Percentiles rank a stretch among this genome's conserved stretches.
Evolutionary conservation across 2,113 vertebrate species (phyloP).

Genomic region (Limnothrissa miodon): DNA sequence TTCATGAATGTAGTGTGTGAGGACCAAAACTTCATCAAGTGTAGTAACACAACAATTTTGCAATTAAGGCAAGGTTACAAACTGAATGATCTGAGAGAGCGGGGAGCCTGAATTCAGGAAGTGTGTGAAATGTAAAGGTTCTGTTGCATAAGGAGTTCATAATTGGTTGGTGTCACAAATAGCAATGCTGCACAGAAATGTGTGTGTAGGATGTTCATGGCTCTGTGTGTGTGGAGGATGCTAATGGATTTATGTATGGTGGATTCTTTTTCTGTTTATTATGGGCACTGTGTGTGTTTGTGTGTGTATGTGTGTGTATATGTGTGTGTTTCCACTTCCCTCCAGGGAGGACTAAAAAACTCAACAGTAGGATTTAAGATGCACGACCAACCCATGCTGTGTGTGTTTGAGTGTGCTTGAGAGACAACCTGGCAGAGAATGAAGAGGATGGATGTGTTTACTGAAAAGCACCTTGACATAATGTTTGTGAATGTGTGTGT

Average conservation of each 20-base stretch:
- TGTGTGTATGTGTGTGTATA: neutral
- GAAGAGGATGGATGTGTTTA: neutral
- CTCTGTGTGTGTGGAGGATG: neutral
- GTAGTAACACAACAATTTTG: neutral
- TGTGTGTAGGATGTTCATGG: neutral
- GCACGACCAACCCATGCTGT: neutral
- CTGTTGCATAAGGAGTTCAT: neutral
- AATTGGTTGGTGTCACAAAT: neutral
- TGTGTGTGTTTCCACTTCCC: neutral
- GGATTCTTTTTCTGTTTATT: neutral
- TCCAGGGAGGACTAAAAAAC: no score
- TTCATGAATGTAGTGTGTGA: neutral
- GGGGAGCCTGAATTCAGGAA: neutral
- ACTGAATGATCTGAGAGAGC: neutral
- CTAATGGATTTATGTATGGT: neutral
- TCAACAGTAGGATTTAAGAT: no score
- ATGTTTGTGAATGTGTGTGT: neutral
- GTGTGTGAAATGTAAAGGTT: neutral
- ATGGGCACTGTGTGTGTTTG: neutral
- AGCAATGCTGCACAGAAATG: neutral
- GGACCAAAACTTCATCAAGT: neutral
- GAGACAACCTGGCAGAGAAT: no score
- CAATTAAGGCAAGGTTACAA: neutral
- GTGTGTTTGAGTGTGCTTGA: neutral
- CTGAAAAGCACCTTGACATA: neutral